Evolutionary conservation across 2,113 vertebrate genomes (phyloP), one percentile per base, ranked within the genome.

Genomic region (Dryoscopus gambensis): DNA sequence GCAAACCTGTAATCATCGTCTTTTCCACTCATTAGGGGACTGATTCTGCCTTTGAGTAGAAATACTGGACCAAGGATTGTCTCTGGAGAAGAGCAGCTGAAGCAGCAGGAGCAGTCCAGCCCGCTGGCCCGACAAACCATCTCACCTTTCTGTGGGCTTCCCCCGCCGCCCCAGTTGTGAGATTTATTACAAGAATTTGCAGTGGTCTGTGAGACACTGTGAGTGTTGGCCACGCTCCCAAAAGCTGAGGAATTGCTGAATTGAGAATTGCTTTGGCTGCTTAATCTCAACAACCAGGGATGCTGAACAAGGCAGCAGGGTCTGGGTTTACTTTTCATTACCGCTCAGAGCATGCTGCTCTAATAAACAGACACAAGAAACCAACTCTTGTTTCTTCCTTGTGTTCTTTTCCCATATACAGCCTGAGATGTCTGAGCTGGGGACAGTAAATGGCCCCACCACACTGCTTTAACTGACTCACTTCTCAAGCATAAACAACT

Each of bases 181-280:
- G 90, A 95, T 95, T 94, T 90, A 96, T 88, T 62, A 84, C 86
- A 84, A 86, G 92, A 95, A 92, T 80, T 86, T 86, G 94, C 95
- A 95, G 80, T 65, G 83, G 85, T 89, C 95, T 80, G 83, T 83
- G 90, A 95, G 95, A 92, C 83, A 47, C 91, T 95, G 94, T 85
- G 90, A 97, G 95, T 93, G 83, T 95, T 96, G 96, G 94, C 96
- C 90, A 90, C 0, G 0, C 71, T 95, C 95, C 96, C 92, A 50
- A 95, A 95, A 92, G 68, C 86, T 81, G 90, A 97, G 95, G 83
- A 95, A 97, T 81, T 88, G 95, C 95, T 96, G 95, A 97, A 93
- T 6, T 90, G 95, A 95, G 95, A 90, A 95, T 86, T 94, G 90
- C 86, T 92, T 75, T 95, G 83, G 95, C 95, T 71, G 93, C 95